Evolutionary conservation across 2,113 vertebrate genomes (phyloP), one percentile per base, ranked within the genome.

Genomic region (Pogona vitticeps): DNA sequence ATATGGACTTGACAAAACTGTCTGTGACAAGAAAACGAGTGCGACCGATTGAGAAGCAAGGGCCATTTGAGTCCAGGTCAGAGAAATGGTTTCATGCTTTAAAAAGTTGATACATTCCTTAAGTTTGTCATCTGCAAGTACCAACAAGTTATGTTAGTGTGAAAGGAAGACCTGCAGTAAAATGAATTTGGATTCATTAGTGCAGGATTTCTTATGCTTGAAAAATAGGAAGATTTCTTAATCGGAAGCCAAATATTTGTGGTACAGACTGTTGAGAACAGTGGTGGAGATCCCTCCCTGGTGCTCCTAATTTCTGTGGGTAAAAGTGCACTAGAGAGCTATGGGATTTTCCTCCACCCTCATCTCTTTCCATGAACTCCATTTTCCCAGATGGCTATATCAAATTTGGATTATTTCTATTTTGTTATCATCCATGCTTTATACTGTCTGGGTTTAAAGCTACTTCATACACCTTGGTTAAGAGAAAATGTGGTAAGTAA

Each of bases 61-160:
- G 97, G 21, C 96, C 96, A 0, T 98, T 97, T 7, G 99, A 99
- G 83, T 99, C 99, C 67, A 98, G 99, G 98, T 99, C 88, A 91
- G 93, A 73, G 6, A 63, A 63, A 33, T 18, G 36, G 8, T 73
- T 26, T 33, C 26, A 12, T 38, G 58, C 52, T 65, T 75, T 75
- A 20, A n/a, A 33, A 80, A 42, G 52, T 13, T 20, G 13, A 52
- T 52, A 10, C 5, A 52, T 52, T 52, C 46, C 61, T 77, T 17
- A n/a, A 61, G 0, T 42, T 83, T 67, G 20, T n/a, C 28, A 58
- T 28, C 52, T 33, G 23, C 56, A 12, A 31, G 31, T n/a, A 17
- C 10, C 67, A 56, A 21, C 31, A 23, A 17, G 23, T 38, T 56
- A 71, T 58, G 33, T 56, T 56, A 33, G 38, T 38, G 2, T 59